Percentiles rank a stretch among this genome's conserved stretches.
These are phyloP conservation scores for Trachythela sp. DNA, from an alignment of 64 coral and sea anemone species.

Conservation along the genomic window DNA sequence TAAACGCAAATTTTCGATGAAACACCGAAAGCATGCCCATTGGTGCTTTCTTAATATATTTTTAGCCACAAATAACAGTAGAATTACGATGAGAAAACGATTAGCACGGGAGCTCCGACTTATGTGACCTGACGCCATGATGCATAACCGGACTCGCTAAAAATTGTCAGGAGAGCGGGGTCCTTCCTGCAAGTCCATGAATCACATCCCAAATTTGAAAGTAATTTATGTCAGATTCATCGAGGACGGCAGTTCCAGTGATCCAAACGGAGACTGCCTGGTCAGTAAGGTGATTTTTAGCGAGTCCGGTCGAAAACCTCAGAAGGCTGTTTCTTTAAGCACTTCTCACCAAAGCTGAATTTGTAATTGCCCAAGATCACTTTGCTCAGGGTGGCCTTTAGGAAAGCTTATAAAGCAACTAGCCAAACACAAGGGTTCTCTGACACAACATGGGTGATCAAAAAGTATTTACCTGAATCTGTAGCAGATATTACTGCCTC, in stretches of 20 bases:
- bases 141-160: no score
- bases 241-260: neutral
- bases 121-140: no score
- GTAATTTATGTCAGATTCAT: neutral
- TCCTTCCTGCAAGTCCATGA: neutral
- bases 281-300: neutral
- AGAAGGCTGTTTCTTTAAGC: neutral
- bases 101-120: no score
- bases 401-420: neutral
- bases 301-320: neutral
- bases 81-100: no score
- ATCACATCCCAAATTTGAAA: neutral
- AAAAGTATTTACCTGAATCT: neutral
- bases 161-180: neutral
- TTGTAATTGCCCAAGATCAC: neutral
- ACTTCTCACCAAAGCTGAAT: neutral
- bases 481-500: neutral
- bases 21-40: no score
- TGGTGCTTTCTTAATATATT: no score
- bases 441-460: neutral
- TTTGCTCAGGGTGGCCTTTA: neutral
- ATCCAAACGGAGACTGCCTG: neutral
- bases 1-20: no score
- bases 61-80: no score
- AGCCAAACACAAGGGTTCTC: neutral